Evolutionary conservation across 2,888 invertebrate genomes (phyloP), one percentile per base, ranked within the genome.

Genomic region (Phrixothrix hirtus): DNA sequence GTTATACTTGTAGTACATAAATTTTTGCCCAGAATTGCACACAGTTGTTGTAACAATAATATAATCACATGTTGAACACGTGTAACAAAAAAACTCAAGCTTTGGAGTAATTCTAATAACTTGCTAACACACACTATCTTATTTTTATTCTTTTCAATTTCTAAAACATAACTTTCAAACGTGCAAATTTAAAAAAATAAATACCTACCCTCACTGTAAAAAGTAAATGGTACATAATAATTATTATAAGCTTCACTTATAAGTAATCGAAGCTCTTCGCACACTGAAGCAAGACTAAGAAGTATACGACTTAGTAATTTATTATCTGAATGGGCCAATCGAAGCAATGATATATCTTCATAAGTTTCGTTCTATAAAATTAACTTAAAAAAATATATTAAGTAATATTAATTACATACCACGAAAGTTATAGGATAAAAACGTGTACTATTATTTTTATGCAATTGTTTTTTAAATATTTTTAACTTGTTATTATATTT

Each of bases 291-390:
- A 50, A 95, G 82, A 0, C 91, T 89, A 30, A 88, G 84, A 5
- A 95, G 77, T 34, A 93, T 82, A 76, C 89, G 87, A 25, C 87
- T 87, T 63, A 94, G 80, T 37, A 87, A 77, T 68, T 87, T 88
- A 69, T 92, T 92, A 74, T 94, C 92, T 14, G 91, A 90, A 59
- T 88, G 85, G 7, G 90, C 84, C 53, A 94, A 73, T 59, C 88
- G 83, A 21, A 87, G 76, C 21, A 90, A 72, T 2, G 83, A 78
- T 9, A 85, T 78, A 58, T 83, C 80, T 74, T 92, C 91, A 59
- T 75, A 78, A 1, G 83, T 80, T 42, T 76, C 70, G 54, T 59
- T 62, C 71, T 73, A 55, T 34, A 69, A 68, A 43, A 37, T 35
- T n/a, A n/a, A n/a, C n/a, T 39, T 14, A 10, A 21, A 35, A 34